phyloP scores from a whole-genome alignment of 1,140 invertebrate species.

The Heliconius himera region DNA sequence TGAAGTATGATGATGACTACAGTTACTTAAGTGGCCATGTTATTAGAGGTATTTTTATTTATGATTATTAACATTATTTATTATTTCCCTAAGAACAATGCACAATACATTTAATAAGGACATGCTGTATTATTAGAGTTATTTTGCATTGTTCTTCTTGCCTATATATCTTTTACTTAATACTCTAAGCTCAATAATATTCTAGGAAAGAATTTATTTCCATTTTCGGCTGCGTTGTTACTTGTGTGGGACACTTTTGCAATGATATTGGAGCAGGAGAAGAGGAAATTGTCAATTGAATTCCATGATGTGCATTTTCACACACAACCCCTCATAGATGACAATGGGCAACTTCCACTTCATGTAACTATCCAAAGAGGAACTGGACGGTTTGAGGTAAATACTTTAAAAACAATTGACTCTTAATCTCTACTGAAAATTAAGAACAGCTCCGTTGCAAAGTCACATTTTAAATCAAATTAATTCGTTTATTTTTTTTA shows the following conservation, averaged over 20 bases:
- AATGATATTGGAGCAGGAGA: constrained; percentile 44
- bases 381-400: constrained; percentile 4
- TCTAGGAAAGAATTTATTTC: constrained; percentile 51
- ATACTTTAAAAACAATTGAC: too few species aligned
- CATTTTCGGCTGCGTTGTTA: constrained; percentile 52
- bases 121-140: too few species aligned
- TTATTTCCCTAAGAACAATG: too few species aligned
- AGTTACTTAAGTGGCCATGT: constrained; percentile 53
- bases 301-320: constrained; percentile 47
- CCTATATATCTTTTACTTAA: too few species aligned
- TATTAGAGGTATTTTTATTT: constrained; percentile 50
- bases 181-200: neutral
- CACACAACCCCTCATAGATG: constrained; percentile 48
- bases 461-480: too few species aligned
- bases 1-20: constrained; percentile 51
- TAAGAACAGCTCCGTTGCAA: too few species aligned
- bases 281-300: constrained; percentile 45
- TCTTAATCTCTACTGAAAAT: too few species aligned
- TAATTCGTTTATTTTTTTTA: too few species aligned
- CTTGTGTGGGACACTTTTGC: constrained; percentile 60
- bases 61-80: too few species aligned
- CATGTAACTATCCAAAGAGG: constrained; percentile 43
- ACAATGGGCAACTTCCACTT: constrained; percentile 42
- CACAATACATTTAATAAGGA: too few species aligned
- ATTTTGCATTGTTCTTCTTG: too few species aligned